Conservation (phyloP, 1,140 invertebrate genomes). For the Riptortus pedestris region DNA sequence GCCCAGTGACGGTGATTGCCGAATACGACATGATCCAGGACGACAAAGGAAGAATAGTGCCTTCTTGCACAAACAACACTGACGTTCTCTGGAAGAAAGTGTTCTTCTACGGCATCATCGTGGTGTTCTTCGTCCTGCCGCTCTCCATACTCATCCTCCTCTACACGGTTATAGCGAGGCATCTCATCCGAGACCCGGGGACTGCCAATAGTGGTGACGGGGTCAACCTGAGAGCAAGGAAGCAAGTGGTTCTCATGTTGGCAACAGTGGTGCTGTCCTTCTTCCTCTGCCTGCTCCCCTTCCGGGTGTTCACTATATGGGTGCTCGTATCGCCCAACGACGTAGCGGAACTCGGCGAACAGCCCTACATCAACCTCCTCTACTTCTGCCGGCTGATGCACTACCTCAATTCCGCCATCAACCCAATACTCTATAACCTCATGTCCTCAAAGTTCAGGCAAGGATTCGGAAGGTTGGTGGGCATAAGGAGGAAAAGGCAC, state of each 20-base stretch:
- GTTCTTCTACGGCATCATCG: slow-evolving; percentile 61
- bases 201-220: slow-evolving; percentile 50
- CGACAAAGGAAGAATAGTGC: slow-evolving; percentile 41
- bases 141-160: slow-evolving; percentile 60
- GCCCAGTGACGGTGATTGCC: slow-evolving; percentile 52
- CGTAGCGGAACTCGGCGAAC: slow-evolving; percentile 49
- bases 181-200: slow-evolving; percentile 53
- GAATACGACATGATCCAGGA: slow-evolving; percentile 47
- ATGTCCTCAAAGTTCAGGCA: slow-evolving; percentile 75
- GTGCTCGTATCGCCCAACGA: slow-evolving; percentile 55
- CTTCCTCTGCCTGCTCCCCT: slow-evolving; percentile 76
- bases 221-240: slow-evolving; percentile 42
- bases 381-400: slow-evolving; percentile 76
- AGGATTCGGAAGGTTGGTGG: slow-evolving; percentile 57
- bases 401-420: slow-evolving; percentile 73
- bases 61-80: slow-evolving; percentile 52
- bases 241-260: slow-evolving; percentile 69
- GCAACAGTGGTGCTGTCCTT: slow-evolving; percentile 73
- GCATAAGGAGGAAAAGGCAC: slow-evolving; percentile 30
- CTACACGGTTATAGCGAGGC: slow-evolving; percentile 64
- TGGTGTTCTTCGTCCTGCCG: slow-evolving; percentile 65
- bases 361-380: slow-evolving; percentile 65
- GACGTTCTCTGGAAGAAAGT: slow-evolving; percentile 53
- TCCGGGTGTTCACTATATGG: slow-evolving; percentile 71
- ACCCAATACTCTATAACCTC: slow-evolving; percentile 73